Conservation (phyloP, 2,797 vertebrate species). For the Vipera latastei region DNA sequence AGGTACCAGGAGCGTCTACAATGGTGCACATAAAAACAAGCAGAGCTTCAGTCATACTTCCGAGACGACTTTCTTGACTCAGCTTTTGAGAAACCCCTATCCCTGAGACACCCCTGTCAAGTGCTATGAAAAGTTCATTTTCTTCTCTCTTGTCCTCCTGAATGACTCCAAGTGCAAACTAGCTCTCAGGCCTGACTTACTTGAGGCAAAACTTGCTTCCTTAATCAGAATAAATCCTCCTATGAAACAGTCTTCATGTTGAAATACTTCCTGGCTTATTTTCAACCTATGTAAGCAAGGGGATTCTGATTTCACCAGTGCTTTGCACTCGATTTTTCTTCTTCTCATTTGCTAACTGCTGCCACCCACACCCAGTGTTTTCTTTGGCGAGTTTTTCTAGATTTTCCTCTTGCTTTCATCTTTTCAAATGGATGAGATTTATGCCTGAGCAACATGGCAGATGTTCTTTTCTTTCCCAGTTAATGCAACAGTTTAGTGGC, state of each 20-base stretch:
- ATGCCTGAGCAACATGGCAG: constrained; percentile 54
- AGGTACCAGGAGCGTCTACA: neutral
- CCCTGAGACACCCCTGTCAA: neutral
- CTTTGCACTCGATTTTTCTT: constrained; percentile 23
- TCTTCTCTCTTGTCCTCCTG: neutral
- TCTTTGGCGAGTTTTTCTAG: constrained; percentile 50
- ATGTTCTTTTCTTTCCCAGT: constrained; percentile 58
- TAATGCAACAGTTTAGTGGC: constrained; percentile 48
- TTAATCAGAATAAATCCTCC: constrained; percentile 2
- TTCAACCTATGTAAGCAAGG: constrained; percentile 16
- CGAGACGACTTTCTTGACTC: neutral
- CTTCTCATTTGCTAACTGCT: constrained; percentile 44
- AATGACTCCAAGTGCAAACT: neutral
- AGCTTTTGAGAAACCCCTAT: neutral
- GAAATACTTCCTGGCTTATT: neutral
- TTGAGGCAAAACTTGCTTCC: neutral
- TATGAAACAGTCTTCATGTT: constrained; percentile 21
- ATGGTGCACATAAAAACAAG: neutral
- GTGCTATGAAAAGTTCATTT: neutral
- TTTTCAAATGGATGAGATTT: constrained; percentile 56
- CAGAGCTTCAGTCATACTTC: neutral
- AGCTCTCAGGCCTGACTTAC: neutral
- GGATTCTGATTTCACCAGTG: neutral
- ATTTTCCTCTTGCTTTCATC: constrained; percentile 43
- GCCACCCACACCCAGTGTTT: constrained; percentile 47